Base-by-base conservation (phyloP, 2,113 vertebrate species). In the Bubo bubo region DNA sequence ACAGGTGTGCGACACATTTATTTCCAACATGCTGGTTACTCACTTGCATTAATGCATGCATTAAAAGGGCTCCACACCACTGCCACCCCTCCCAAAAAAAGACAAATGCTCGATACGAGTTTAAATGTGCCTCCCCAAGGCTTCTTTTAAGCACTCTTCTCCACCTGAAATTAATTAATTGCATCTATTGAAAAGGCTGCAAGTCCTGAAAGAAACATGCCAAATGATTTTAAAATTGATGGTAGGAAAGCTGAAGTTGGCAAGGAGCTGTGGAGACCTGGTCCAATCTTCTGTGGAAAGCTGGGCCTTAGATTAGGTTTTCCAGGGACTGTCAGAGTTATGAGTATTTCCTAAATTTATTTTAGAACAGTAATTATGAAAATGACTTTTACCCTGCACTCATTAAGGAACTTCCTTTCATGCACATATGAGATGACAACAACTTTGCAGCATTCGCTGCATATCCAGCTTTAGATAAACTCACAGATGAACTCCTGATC, bases 371-470 rank as follows among this genome's bases (percentile, higher is more conserved):
- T 30, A 52, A 95, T 93, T 68, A 86, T 24, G 49, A 75, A 85
- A 85, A 93, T 30, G 2, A 49, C 56, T 90, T 88, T 34, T 80
- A 56, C 62, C 62, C 71, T 2, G 3, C 0, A 8, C 86, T 90
- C 49, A 7, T 80, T 70, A 60, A 64, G 49, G 81, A 83, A 5
- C 49, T 76, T 88, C 86, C 82, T 73, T 56, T 37, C 59, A 3
- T 0, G 6, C 53, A 32, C 0, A 1, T 27, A 34, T 0, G 2
- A 49, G 47, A 45, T 14, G n/a, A 63, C 35, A 52, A 27, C 45
- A 67, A 13, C 23, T 1, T 4, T 1, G 58, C 79, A 68, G 88
- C 23, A 19, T 15, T n/a, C 0, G 0, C 64, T 50, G 60, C 28
- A 1, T 2, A 34, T 24, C 67, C 66, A 82, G 74, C 34, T 41